Evolutionary conservation across 2,113 vertebrate genomes (phyloP), one percentile per base, ranked within the genome.

Genomic region (Aegithalos caudatus): DNA sequence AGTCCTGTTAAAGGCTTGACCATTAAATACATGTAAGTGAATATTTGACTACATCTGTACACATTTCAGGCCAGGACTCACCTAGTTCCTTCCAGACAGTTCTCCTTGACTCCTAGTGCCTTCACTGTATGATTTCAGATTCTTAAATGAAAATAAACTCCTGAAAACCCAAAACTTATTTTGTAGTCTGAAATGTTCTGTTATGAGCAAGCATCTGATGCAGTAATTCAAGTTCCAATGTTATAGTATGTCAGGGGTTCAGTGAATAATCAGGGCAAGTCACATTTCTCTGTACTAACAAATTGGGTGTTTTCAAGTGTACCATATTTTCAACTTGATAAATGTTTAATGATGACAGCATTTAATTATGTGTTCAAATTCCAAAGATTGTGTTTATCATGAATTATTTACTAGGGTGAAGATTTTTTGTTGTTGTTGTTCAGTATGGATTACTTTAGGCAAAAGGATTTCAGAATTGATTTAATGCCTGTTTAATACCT

Each of bases 341-440:
- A 96, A 95, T 97, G 88, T 96, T 98, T 97, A 92, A 97, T 97
- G 92, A 94, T 94, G 97, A 61, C 86, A 95, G 84, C 92, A 93
- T 94, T 97, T 97, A 96, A 97, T 97, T 97, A 95, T 96, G 94
- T 97, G 93, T 97, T 97, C 80, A 77, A 95, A 95, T 97, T 97
- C 96, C 92, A 87, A 70, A 95, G 90, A 81, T 94, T 92, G 94
- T 97, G 95, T 97, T 97, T 92, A 85, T 86, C 37, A 89, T 97
- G 70, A 96, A 97, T 97, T 97, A 97, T 97, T 97, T 97, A 97
- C 93, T 80, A 93, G 94, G 94, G 80, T 95, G 90, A 96, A 95
- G 92, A 57, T 58, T 80, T 89, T 61, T 73, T 86, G 50, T 23
- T 58, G 40, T 40, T 56, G 42, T 84, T 81, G 33, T 85, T 90